Percentiles rank a stretch among this genome's conserved stretches.
These are phyloP conservation scores for Pelusios castaneus DNA, from an alignment of 2,113 vertebrate species.

Conservation along the genomic window DNA sequence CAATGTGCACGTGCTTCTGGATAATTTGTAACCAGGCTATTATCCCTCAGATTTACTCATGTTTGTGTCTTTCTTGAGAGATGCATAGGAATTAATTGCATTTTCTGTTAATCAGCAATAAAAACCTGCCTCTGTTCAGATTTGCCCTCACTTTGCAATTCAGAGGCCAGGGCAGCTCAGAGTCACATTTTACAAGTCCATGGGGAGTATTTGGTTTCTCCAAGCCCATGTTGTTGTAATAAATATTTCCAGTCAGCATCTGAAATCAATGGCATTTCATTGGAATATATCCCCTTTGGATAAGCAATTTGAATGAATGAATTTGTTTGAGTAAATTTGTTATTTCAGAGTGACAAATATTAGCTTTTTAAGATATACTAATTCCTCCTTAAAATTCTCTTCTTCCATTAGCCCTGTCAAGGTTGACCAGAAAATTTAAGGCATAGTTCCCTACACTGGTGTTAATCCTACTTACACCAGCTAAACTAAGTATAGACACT, in stretches of 20 bases:
- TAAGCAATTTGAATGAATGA: not conserved
- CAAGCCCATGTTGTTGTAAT: fast-evolving
- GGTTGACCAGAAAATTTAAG: not conserved
- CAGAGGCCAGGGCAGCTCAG: not conserved
- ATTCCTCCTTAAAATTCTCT: not conserved
- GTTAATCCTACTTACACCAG: not conserved
- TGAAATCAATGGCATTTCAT: not conserved
- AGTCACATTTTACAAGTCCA: fast-evolving
- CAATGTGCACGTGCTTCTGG: not conserved
- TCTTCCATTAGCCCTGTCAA: not conserved
- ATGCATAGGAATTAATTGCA: fast-evolving
- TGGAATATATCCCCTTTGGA: not conserved
- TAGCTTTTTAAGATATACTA: not conserved
- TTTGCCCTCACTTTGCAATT: not conserved
- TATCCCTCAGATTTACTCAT: not conserved
- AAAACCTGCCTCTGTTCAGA: not conserved
- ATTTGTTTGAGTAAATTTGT: not conserved
- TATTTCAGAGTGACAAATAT: not conserved
- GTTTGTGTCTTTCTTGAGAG: not conserved
- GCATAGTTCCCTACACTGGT: not conserved
- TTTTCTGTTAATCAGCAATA: not conserved
- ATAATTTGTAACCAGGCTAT: fast-evolving
- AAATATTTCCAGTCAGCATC: not conserved
- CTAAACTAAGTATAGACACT: not conserved
- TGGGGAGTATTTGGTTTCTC: not conserved